These are phyloP conservation scores for Myotis daubentonii DNA, from an alignment of 2,797 vertebrate species.

Conservation along the genomic window DNA sequence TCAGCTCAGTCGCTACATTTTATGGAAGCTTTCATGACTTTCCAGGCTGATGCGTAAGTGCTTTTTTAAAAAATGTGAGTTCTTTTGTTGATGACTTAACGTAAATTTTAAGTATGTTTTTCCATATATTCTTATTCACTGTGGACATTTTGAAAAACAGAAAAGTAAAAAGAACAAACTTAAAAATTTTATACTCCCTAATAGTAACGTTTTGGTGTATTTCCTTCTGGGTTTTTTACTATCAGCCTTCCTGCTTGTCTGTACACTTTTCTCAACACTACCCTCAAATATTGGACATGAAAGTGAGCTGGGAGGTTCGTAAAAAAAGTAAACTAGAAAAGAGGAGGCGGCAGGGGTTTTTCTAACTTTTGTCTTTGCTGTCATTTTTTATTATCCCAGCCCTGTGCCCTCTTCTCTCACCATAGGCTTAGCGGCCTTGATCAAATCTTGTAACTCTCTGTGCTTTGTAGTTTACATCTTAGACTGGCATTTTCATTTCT, in stretches of 20 bases:
- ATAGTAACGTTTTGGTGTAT: background rate
- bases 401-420: background rate
- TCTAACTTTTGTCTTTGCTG: background rate
- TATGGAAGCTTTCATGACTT: background rate
- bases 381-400: background rate
- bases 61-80: background rate
- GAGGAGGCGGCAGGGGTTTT: background rate
- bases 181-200: background rate
- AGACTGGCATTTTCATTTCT: background rate
- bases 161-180: constrained; percentile 32
- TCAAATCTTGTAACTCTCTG: background rate
- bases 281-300: background rate
- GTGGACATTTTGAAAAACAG: constrained; percentile 23
- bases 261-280: background rate
- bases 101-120: background rate
- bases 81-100: background rate
- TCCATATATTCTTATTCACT: background rate
- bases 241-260: background rate
- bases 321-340: background rate
- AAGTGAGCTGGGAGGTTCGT: background rate
- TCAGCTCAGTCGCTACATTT: background rate
- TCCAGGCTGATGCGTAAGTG: background rate
- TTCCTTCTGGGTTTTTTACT: background rate
- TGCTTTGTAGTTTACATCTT: background rate
- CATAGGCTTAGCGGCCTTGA: background rate